A percentile compares a stretch with the other conserved stretches of the same genome.
These are phyloP conservation scores for Cyclopterus lumpus DNA, from an alignment of 2,797 vertebrate species.

Conservation along the genomic window DNA sequence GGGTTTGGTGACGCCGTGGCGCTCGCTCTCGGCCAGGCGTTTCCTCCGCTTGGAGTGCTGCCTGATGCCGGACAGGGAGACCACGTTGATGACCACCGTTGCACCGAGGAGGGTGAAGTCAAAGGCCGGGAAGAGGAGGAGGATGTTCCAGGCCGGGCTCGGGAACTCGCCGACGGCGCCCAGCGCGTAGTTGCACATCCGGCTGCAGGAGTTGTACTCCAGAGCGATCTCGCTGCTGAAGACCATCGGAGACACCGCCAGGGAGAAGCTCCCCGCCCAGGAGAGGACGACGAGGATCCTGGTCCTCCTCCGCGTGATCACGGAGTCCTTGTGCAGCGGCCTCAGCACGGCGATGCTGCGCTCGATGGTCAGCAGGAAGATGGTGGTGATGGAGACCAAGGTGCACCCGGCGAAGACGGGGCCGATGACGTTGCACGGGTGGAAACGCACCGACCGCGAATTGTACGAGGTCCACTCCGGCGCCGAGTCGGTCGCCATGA, in stretches of 20 bases:
- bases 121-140: slow-evolving; percentile 81
- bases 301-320: slow-evolving; percentile 84
- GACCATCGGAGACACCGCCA: slow-evolving; percentile 82
- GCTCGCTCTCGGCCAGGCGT: slow-evolving; percentile 75
- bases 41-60: slow-evolving; percentile 82
- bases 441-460: slow-evolving; percentile 75
- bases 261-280: slow-evolving; percentile 84
- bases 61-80: slow-evolving; percentile 83
- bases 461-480: slow-evolving; percentile 75
- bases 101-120: slow-evolving; percentile 82
- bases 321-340: slow-evolving; percentile 84
- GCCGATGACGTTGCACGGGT: slow-evolving; percentile 83
- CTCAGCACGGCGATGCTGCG: slow-evolving; percentile 84
- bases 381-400: slow-evolving; percentile 86
- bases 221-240: slow-evolving; percentile 82
- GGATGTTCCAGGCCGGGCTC: slow-evolving; percentile 80
- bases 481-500: slow-evolving; percentile 70
- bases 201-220: slow-evolving; percentile 86
- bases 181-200: slow-evolving; percentile 86
- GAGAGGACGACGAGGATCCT: slow-evolving; percentile 80
- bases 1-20: slow-evolving; percentile 73
- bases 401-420: slow-evolving; percentile 87
- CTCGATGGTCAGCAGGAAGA: slow-evolving; percentile 85
- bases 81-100: slow-evolving; percentile 81
- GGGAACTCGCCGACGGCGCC: slow-evolving; percentile 68